Conservation (phyloP, 2,797 vertebrate genomes). For the Pangasius djambal region DNA sequence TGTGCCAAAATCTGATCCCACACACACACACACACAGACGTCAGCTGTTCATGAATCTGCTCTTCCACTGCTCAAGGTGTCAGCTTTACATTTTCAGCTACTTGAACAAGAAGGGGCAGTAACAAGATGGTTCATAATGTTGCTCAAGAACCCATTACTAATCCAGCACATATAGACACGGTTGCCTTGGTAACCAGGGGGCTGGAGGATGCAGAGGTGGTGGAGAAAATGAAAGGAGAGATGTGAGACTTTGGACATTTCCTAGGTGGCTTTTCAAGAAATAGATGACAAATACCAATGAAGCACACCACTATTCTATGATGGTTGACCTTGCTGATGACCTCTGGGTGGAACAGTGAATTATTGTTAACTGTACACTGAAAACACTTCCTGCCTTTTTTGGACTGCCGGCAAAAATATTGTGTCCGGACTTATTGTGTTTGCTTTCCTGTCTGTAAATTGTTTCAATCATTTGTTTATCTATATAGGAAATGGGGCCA, state of each 20-base stretch:
- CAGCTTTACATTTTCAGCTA: conserved; percentile 27
- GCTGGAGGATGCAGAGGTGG: not conserved
- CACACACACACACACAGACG: too few relatives aligned
- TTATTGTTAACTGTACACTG: not conserved
- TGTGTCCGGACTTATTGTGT: not conserved
- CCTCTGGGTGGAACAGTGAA: not conserved
- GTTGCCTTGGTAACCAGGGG: conserved; percentile 54
- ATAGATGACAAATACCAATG: not conserved
- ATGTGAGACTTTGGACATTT: not conserved
- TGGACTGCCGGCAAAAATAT: not conserved
- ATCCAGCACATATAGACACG: conserved; percentile 38
- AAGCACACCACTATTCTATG: not conserved
- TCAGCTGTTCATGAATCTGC: conserved; percentile 4
- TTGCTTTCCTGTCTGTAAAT: not conserved
- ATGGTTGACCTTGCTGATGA: not conserved
- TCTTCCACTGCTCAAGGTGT: conserved; percentile 3
- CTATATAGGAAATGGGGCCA: too few relatives aligned
- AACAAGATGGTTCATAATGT: conserved; percentile 39
- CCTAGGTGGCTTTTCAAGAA: too few relatives aligned
- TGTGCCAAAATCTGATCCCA: conserved; percentile 11
- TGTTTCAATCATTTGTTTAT: too few relatives aligned
- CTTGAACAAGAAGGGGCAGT: conserved; percentile 17
- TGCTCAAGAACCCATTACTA: conserved; percentile 22
- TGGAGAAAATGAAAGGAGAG: not conserved
- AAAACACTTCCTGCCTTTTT: not conserved